Conservation (phyloP, 2,888 invertebrate genomes). For the Polia nebulosa region DNA sequence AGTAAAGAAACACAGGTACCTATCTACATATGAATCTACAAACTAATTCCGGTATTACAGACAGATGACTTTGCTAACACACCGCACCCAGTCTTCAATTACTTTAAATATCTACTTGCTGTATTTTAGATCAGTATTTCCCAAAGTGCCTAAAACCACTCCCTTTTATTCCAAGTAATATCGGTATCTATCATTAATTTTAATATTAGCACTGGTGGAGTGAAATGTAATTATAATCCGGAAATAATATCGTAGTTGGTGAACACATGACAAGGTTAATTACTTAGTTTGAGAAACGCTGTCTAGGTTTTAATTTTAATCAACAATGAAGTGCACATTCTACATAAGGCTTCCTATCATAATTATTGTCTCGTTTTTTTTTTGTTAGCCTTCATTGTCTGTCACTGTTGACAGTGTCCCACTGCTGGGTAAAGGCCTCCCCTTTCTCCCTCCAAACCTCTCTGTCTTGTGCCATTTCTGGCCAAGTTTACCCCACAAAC, state of each 20-base stretch:
- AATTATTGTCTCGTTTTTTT: slow-evolving; percentile 7
- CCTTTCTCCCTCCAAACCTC: too few relatives aligned
- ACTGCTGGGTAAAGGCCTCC: too few relatives aligned
- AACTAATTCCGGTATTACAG: slow-evolving; percentile 61
- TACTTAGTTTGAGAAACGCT: background rate
- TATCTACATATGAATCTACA: slow-evolving; percentile 51
- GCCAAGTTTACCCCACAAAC: too few relatives aligned
- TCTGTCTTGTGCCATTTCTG: too few relatives aligned
- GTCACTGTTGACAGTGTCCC: too few relatives aligned
- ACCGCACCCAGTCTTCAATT: slow-evolving; percentile 67
- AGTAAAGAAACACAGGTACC: slow-evolving; percentile 19
- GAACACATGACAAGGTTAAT: slow-evolving; percentile 7
- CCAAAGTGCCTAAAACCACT: slow-evolving; percentile 45
- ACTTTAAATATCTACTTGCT: slow-evolving; percentile 57
- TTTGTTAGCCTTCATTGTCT: too few relatives aligned
- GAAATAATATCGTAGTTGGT: background rate
- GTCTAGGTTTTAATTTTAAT: slow-evolving; percentile 6
- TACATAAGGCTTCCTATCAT: background rate
- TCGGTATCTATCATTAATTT: slow-evolving; percentile 48
- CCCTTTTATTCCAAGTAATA: slow-evolving; percentile 36
- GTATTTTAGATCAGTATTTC: slow-evolving; percentile 54
- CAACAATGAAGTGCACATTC: background rate
- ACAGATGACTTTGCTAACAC: slow-evolving; percentile 69
- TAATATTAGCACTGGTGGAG: slow-evolving; percentile 8
- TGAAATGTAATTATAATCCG: background rate